Percentiles rank a stretch among this genome's conserved stretches.
Conservation (phyloP, 1,140 invertebrate species). For the Spodoptera frugiperda region DNA sequence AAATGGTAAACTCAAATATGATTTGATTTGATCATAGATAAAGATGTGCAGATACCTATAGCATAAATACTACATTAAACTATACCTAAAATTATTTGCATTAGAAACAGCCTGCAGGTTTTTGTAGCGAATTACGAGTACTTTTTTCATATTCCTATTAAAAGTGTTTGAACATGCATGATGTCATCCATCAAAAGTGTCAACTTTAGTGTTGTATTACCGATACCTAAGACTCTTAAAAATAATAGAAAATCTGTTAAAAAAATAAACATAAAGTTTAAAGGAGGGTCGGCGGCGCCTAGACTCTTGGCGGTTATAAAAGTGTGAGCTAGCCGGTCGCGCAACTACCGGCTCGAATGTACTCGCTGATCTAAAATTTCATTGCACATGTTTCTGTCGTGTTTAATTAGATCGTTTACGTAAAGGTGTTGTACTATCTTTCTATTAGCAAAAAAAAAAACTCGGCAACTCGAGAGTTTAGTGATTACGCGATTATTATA, state of each 20-base stretch:
- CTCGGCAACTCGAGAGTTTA: background rate
- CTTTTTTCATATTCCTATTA: background rate
- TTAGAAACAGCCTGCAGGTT: too few relatives aligned
- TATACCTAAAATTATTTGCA: too few relatives aligned
- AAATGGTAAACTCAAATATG: too few relatives aligned
- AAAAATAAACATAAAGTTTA: slow-evolving; percentile 11
- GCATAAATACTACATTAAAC: too few relatives aligned
- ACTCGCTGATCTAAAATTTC: slow-evolving; percentile 41
- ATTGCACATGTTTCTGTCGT: slow-evolving; percentile 43
- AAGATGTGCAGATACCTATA: too few relatives aligned
- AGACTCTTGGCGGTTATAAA: slow-evolving; percentile 5
- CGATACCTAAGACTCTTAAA: slow-evolving; percentile 26
- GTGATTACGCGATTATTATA: slow-evolving; percentile 4
- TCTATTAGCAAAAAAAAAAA: background rate
- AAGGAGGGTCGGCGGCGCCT: slow-evolving; percentile 6
- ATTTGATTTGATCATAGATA: too few relatives aligned
- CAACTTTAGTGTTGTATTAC: slow-evolving; percentile 13
- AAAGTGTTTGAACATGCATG: background rate
- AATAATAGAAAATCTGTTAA: slow-evolving; percentile 10
- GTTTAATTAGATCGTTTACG: slow-evolving; percentile 36
- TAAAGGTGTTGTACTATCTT: slow-evolving; percentile 11
- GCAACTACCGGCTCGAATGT: slow-evolving; percentile 6
- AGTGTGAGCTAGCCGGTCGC: slow-evolving; percentile 1
- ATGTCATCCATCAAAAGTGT: background rate
- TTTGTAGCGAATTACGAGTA: background rate